A percentile compares a stretch with the other conserved stretches of the same genome.
phyloP scores from a whole-genome alignment of 2,113 vertebrate genomes.

The Nycticebus coucang region DNA sequence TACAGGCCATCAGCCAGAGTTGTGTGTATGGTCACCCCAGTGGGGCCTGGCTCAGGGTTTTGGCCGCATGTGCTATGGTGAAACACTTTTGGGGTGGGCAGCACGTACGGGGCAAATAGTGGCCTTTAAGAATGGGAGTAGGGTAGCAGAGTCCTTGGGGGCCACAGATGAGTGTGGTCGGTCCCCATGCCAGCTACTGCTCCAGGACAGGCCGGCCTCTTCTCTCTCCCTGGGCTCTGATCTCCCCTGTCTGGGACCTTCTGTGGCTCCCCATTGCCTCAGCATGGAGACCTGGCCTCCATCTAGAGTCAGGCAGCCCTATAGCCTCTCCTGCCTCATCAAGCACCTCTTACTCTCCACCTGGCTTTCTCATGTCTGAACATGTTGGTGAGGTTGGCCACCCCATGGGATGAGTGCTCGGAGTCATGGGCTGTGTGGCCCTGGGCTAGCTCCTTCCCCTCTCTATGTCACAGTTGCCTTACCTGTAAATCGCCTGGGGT shows the following conservation, averaged over 20 bases:
- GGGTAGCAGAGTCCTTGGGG: neutral
- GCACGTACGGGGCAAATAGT: rapidly evolving
- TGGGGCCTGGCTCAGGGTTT: neutral
- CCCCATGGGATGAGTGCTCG: neutral
- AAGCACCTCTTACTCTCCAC: rapidly evolving
- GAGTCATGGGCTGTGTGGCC: neutral
- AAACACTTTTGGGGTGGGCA: neutral
- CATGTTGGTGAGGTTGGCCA: rapidly evolving
- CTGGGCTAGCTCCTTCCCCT: too few species aligned
- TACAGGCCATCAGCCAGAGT: rapidly evolving
- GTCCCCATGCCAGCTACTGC: neutral
- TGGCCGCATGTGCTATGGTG: neutral
- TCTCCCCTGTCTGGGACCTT: neutral
- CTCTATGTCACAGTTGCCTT: neutral
- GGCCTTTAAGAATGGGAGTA: neutral
- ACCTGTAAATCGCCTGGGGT: too few species aligned
- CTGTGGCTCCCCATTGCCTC: rapidly evolving
- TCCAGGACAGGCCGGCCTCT: neutral
- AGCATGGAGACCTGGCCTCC: neutral
- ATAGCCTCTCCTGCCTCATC: too few species aligned
- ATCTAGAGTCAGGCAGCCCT: neutral
- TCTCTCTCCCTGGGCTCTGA: neutral
- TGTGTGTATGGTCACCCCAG: rapidly evolving
- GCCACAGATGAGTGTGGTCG: neutral
- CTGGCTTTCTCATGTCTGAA: rapidly evolving